These are phyloP conservation scores for Anas capensis DNA, from an alignment of 2,797 vertebrate species.

Conservation along the genomic window DNA sequence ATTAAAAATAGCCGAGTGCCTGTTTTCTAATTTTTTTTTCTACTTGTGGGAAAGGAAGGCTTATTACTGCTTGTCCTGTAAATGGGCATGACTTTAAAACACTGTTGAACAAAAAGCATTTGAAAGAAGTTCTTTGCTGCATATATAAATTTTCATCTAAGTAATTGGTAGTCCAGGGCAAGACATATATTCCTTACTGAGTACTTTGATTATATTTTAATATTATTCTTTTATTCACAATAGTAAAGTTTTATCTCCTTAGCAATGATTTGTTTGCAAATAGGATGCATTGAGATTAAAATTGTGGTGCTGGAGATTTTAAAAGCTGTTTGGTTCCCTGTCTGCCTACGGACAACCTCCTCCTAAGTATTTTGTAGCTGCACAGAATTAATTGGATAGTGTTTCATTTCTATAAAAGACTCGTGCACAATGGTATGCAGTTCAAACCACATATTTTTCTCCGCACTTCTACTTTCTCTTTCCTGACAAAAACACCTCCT, in stretches of 20 bases:
- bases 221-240: conserved; percentile 10
- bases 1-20: background rate
- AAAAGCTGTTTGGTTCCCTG: conserved; percentile 8
- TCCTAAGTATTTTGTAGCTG: conserved; percentile 12
- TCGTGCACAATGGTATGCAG: background rate
- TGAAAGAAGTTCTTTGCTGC: background rate
- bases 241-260: conserved; percentile 17
- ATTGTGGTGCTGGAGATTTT: background rate
- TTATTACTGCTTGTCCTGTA: background rate
- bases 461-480: background rate
- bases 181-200: background rate
- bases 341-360: background rate
- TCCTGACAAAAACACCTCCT: background rate
- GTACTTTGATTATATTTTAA: conserved; percentile 27
- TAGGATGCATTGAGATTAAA: conserved; percentile 6
- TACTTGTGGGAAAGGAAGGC: background rate
- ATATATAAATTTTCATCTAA: background rate
- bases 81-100: background rate
- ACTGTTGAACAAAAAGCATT: background rate
- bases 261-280: conserved; percentile 23
- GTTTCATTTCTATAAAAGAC: background rate
- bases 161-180: background rate
- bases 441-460: background rate
- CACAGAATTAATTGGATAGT: conserved; percentile 4
- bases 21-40: background rate